Conservation (phyloP, 2,113 vertebrate species). For the Thryonomys swinderianus region DNA sequence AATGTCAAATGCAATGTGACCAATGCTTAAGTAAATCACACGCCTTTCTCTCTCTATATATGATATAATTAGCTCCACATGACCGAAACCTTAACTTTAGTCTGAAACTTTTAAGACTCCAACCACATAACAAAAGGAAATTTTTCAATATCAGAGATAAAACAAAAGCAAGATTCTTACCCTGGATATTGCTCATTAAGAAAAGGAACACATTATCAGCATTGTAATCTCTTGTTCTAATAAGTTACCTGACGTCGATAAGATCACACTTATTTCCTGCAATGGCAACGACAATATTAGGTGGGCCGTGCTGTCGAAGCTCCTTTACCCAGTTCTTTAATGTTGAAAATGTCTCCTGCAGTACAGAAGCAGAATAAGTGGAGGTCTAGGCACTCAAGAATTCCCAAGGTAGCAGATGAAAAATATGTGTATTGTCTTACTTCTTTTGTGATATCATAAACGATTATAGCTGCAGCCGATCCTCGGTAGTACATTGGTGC, state of each 20-base stretch:
- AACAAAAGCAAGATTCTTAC: constrained; percentile 41
- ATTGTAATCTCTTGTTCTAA: background rate
- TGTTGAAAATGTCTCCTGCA: constrained; percentile 96
- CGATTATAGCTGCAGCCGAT: constrained; percentile 97
- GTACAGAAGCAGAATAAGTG: constrained; percentile 15
- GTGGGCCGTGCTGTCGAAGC: constrained; percentile 96
- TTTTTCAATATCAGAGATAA: constrained; percentile 63
- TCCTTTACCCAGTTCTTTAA: constrained; percentile 99
- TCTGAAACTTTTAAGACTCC: constrained; percentile 42
- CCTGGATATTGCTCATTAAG: background rate
- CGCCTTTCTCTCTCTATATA: background rate
- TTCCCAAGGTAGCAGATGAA: background rate
- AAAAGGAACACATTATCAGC: background rate
- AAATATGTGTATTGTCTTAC: constrained; percentile 83
- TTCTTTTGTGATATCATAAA: constrained; percentile 99
- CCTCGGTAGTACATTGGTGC: constrained; percentile 99
- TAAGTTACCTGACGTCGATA: constrained; percentile 94
- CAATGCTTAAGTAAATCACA: background rate
- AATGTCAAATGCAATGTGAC: background rate
- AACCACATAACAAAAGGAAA: background rate
- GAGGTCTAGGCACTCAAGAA: background rate
- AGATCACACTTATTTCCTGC: constrained; percentile 99
- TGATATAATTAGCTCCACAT: background rate
- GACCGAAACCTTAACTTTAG: constrained; percentile 51
- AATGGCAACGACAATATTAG: constrained; percentile 98